These are phyloP conservation scores for Volucella inanis DNA, from an alignment of 2,888 invertebrate genomes.

Conservation along the genomic window DNA sequence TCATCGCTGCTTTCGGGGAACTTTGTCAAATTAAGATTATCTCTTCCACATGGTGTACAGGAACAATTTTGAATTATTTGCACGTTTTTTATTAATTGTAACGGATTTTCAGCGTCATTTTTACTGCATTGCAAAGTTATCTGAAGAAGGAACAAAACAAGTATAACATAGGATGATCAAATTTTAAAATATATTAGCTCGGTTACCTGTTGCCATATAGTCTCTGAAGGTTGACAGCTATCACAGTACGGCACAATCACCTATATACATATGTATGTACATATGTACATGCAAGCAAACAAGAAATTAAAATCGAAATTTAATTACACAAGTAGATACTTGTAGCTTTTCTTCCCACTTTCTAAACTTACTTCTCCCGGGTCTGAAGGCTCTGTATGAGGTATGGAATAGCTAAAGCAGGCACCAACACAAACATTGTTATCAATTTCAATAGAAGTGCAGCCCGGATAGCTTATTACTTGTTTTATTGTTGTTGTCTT, in stretches of 20 bases:
- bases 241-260: constrained; percentile 87
- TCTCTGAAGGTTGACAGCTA: constrained; percentile 87
- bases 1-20: constrained; percentile 76
- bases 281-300: neutral
- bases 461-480: constrained; percentile 87
- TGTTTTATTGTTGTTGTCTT: constrained; percentile 88
- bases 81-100: constrained; percentile 85
- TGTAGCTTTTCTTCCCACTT: no score
- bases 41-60: constrained; percentile 86
- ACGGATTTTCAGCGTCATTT: constrained; percentile 83
- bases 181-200: neutral
- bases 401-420: constrained; percentile 89
- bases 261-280: constrained; percentile 46
- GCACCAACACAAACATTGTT: constrained; percentile 89
- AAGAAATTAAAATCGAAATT: neutral
- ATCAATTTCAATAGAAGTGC: constrained; percentile 86
- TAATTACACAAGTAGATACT: neutral
- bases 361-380: constrained; percentile 85
- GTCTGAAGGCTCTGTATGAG: constrained; percentile 87
- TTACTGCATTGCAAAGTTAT: constrained; percentile 86
- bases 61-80: constrained; percentile 88
- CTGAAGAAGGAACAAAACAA: constrained; percentile 79
- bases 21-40: constrained; percentile 81
- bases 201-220: constrained; percentile 86
- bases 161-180: neutral